A percentile compares a stretch with the other conserved stretches of the same genome.
These are phyloP conservation scores for Gallinago nigripennis DNA, from an alignment of 2,797 vertebrate genomes.

Conservation along the genomic window DNA sequence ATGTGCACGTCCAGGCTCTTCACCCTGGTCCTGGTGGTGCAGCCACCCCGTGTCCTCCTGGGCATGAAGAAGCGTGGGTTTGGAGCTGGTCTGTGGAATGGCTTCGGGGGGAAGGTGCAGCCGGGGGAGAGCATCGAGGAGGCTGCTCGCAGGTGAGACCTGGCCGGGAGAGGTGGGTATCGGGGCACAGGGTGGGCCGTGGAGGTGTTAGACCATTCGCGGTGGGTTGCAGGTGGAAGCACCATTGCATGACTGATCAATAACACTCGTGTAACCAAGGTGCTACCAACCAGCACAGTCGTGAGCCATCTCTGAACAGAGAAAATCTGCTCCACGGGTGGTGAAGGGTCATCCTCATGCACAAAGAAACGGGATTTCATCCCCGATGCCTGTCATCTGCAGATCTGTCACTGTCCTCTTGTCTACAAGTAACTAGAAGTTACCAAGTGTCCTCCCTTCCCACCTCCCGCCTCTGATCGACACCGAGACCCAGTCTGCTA, in stretches of 20 bases:
- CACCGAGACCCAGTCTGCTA: background rate
- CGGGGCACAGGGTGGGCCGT: rapidly evolving
- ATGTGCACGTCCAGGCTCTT: slow-evolving; percentile 85
- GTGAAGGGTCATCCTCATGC: rapidly evolving
- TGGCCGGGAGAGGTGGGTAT: rapidly evolving
- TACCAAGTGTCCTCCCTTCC: background rate
- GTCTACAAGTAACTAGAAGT: background rate
- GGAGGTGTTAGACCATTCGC: background rate
- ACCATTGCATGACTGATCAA: rapidly evolving
- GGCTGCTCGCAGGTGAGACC: slow-evolving; percentile 86
- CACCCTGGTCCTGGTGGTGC: slow-evolving; percentile 90
- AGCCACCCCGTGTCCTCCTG: slow-evolving; percentile 85
- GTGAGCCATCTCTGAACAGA: rapidly evolving
- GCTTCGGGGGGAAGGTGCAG: slow-evolving; percentile 94
- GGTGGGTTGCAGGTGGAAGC: background rate
- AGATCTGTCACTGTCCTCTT: background rate
- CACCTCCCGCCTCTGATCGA: no score
- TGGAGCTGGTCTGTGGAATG: slow-evolving; percentile 92
- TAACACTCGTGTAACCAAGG: rapidly evolving
- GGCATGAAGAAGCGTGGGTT: slow-evolving; percentile 98
- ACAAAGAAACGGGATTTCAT: background rate
- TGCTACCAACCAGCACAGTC: background rate
- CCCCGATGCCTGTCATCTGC: background rate
- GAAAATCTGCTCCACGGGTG: background rate
- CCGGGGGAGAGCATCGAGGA: slow-evolving; percentile 88